phyloP scores from a whole-genome alignment of 2,888 invertebrate species.

The Meloe dianella region DNA sequence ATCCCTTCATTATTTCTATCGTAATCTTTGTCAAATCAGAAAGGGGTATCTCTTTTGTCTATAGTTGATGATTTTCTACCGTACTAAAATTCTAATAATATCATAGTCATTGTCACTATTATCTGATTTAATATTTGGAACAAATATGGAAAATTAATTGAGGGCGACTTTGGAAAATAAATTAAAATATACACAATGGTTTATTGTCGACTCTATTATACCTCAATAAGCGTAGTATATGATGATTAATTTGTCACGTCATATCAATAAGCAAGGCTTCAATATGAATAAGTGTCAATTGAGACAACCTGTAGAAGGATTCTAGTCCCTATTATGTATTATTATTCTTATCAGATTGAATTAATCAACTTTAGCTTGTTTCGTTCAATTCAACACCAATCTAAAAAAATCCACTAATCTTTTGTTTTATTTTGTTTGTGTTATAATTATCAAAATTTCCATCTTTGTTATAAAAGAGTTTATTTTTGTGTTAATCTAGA shows the following conservation, averaged over 20 bases:
- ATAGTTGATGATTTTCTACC: neutral
- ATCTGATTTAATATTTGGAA: neutral
- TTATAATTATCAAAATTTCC: conserved; percentile 1
- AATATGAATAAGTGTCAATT: conserved; percentile 40
- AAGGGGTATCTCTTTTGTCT: neutral
- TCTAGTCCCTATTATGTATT: neutral
- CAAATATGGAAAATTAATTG: neutral
- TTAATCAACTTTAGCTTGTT: neutral
- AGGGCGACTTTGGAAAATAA: neutral
- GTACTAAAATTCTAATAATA: neutral
- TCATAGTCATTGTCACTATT: neutral
- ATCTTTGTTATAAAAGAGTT: neutral
- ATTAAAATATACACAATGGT: conserved; percentile 3
- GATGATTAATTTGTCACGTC: conserved; percentile 37
- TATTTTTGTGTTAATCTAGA: neutral
- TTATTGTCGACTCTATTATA: conserved; percentile 1
- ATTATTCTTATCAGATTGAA: neutral
- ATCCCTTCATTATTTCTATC: conserved; percentile 5
- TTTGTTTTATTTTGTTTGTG: neutral
- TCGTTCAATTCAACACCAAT: neutral
- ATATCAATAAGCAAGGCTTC: conserved; percentile 32
- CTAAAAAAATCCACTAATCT: neutral
- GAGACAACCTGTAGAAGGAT: conserved; percentile 32
- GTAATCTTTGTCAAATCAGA: neutral
- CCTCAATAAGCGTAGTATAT: conserved; percentile 2